These are phyloP conservation scores for Aphis craccivora DNA, from an alignment of 1,140 invertebrate species.

Conservation along the genomic window DNA sequence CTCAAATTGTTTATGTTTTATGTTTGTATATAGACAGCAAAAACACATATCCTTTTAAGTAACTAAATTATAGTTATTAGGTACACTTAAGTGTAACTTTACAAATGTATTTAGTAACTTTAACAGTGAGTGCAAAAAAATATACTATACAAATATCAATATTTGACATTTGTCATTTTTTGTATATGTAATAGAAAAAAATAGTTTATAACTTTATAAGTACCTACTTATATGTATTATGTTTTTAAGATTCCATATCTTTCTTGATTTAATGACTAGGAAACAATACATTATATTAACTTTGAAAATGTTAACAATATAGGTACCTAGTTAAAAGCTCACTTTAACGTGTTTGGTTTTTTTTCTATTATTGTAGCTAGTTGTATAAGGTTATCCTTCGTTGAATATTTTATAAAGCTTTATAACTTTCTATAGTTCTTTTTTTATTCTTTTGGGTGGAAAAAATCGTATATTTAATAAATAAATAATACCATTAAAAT, in stretches of 20 bases:
- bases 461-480: not conserved
- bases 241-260: not conserved
- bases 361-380: no score
- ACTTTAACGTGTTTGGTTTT: not conserved
- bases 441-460: not conserved
- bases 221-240: not conserved
- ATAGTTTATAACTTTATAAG: no score
- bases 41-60: not conserved
- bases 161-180: no score
- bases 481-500: conserved; percentile 1
- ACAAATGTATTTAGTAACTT: not conserved
- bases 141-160: not conserved
- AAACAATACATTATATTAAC: not conserved
- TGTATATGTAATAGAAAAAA: no score
- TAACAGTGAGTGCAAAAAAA: not conserved
- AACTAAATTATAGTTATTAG: not conserved
- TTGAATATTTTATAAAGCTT: not conserved
- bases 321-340: not conserved
- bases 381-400: not conserved
- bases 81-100: not conserved
- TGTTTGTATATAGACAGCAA: not conserved
- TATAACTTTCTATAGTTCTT: not conserved
- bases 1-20: not conserved
- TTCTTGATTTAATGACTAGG: not conserved
- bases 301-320: not conserved